Evolutionary conservation across 2,797 vertebrate genomes (phyloP), one percentile per base, ranked within the genome.

Genomic region (Esox masquinongy): DNA sequence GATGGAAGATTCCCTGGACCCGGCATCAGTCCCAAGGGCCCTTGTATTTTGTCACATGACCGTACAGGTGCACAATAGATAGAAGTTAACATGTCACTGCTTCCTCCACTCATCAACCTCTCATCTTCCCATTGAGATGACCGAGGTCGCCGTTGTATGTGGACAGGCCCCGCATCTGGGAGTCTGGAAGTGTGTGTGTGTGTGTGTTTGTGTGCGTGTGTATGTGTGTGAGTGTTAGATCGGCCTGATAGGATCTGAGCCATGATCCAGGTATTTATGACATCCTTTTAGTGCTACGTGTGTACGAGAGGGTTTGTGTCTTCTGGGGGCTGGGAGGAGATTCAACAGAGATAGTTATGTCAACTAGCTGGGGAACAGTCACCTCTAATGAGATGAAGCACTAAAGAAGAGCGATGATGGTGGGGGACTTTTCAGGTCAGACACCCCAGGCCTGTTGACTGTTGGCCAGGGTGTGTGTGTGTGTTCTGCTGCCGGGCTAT

Each of bases 11-110:
- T 90, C 88, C 87, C 79, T 90, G 80, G 7, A 89, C 86, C 88
- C 90, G 86, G 84, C 90, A 89, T 93, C 88, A 92, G 90, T 92
- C 91, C 90, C 92, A 88, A 90, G 90, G 92, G 90, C 91, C 91
- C 90, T 93, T 86, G 89, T 92, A 90, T 92, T 91, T 91, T 93
- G 89, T 91, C 91, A 90, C 86, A 86, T 88, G 70, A 91, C 91
- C 91, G 89, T 93, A 92, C 80, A 85, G 91, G 88, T 92, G 89
- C 92, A 91, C 89, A 90, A 90, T 93, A 90, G 92, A 92, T 91
- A 92, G 89, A 85, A 83, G 86, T 85, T 78, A 87, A 90, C 84
- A 83, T 78, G 88, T 86, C 74, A 80, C 75, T 56, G 61, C 24
- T 49, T 59, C 29, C 49, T 77, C 24, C 68, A 80, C 85, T 79